Evolutionary conservation across 1,140 invertebrate species (phyloP), one percentile per base, ranked within the genome.

Genomic region (Dufourea novaeangliae): DNA sequence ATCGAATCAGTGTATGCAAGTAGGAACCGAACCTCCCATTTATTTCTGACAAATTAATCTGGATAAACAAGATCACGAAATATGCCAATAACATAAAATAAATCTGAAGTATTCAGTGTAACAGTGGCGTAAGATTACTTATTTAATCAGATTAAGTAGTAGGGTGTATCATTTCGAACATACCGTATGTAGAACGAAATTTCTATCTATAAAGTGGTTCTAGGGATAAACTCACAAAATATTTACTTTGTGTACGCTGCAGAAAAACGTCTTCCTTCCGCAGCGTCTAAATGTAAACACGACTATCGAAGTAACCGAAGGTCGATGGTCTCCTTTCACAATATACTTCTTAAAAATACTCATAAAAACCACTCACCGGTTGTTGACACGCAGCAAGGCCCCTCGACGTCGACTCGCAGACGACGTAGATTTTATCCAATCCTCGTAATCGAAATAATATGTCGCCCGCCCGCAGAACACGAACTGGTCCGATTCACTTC

Each of bases 371-470:
- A 74, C 78, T 82, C 70, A 82, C 80, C 78, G 44, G 22, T 50
- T 41, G 25, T 29, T 37, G 32, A 37, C 32, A 14, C 66, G n/a
- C 37, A 50, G 29, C 56, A 41, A 63, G 7, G 5, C 46, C 46
- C 20, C 1, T n/a, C 37, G 12, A 46, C 8, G 56, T 63, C 46
- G 46, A 14, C 62, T 56, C 20, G 44, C 39, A 34, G 71, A 32
- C 32, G 22, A 17, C 50, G 63, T 34, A 54, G 46, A 62, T 46
- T 39, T 67, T 66, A 82, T 83, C 79, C 79, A 56, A 68, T 78
- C 63, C 63, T 69, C 75, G 37, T 67, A 25, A 37, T 29, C 44
- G 78, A 54, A 73, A 77, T 69, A 77, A 83, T 80, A n/a, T n/a
- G n/a, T 69, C 64, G 67, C 70, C n/a, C 64, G 73, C 66, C 64